Evolutionary conservation across 2,888 invertebrate genomes (phyloP).

Genomic region (Galerucella pusilla): DNA sequence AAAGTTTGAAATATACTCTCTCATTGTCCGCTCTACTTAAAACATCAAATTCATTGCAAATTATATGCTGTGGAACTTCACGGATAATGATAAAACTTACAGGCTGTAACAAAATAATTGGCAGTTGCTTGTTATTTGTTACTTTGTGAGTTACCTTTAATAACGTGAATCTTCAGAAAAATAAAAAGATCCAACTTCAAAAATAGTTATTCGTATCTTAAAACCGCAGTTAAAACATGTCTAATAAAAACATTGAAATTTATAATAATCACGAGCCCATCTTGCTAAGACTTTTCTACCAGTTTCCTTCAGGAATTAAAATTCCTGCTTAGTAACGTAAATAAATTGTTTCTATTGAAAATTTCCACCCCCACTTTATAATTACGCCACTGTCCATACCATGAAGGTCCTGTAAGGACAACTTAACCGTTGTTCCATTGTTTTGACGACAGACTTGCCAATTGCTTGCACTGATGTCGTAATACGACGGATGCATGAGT

Average conservation of each 20-base stretch:
- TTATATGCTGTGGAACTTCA: constrained; percentile 43
- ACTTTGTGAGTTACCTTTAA: neutral
- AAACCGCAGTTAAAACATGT: no score
- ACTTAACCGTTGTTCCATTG: constrained; percentile 33
- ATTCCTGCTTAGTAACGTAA: no score
- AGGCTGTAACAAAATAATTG: constrained; percentile 7
- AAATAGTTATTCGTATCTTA: neutral
- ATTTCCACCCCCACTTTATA: neutral
- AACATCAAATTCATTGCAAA: neutral
- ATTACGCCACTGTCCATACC: neutral
- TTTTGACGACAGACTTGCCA: constrained; percentile 39
- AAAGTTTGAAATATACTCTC: neutral
- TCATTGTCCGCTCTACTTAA: neutral
- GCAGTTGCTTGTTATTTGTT: neutral
- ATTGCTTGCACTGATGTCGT: constrained; percentile 30
- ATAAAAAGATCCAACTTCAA: neutral
- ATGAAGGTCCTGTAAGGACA: neutral
- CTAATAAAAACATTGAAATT: no score
- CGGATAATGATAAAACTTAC: constrained; percentile 35
- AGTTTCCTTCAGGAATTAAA: no score
- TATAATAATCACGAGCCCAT: no score
- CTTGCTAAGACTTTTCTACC: no score
- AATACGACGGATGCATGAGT: constrained; percentile 20
- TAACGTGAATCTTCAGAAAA: neutral
- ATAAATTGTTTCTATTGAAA: no score